Evolutionary conservation across 2,113 vertebrate species (phyloP).

Genomic region (Zosterops japonicus): DNA sequence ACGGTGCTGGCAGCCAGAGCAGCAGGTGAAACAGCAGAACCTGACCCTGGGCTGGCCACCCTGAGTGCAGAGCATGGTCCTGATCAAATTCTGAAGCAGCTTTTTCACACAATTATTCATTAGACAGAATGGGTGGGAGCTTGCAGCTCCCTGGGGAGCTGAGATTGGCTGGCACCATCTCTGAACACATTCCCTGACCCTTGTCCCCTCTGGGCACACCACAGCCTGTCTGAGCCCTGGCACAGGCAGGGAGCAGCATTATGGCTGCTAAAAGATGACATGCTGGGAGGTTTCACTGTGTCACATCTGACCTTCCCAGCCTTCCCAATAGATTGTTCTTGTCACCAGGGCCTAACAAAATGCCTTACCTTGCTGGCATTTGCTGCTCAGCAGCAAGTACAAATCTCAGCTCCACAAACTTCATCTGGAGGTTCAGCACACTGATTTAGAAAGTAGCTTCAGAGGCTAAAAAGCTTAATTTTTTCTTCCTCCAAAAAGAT

Average conservation of each 20-base stretch:
- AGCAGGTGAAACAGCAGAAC: background rate
- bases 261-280: background rate
- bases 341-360: background rate
- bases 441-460: background rate
- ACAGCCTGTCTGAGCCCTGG: accelerated
- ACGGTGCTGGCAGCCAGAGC: background rate
- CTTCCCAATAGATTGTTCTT: background rate
- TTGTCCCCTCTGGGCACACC: background rate
- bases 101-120: background rate
- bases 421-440: background rate
- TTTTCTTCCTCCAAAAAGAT: background rate
- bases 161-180: background rate
- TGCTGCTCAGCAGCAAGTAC: background rate
- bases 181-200: background rate
- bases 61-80: accelerated
- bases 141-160: background rate
- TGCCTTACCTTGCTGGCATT: background rate
- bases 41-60: background rate
- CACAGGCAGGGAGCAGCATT: background rate
- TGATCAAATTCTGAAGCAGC: background rate
- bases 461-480: background rate
- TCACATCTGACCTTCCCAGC: background rate
- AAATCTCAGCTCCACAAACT: background rate
- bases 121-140: background rate
- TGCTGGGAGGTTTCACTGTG: background rate